A percentile compares a stretch with the other conserved stretches of the same genome.
phyloP scores from a whole-genome alignment of 1,140 invertebrate species.

The Colletes latitarsis region DNA sequence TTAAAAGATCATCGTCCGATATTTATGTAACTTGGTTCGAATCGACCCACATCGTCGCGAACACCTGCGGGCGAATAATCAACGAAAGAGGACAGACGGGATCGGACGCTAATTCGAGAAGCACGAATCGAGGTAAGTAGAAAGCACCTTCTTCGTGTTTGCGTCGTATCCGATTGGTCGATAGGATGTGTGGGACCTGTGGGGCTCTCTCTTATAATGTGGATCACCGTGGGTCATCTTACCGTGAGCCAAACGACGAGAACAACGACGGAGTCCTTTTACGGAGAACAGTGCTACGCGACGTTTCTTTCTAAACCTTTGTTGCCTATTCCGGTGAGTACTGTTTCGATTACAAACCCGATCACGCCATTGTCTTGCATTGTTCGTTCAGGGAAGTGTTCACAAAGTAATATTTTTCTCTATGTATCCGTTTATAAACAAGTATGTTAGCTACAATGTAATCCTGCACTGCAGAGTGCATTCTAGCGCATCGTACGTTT shows the following conservation, averaged over 20 bases:
- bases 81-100: conserved; percentile 28
- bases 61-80: conserved; percentile 4
- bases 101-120: conserved; percentile 11
- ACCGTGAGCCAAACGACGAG: neutral
- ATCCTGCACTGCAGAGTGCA: too few species aligned
- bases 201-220: conserved; percentile 59
- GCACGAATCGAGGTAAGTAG: conserved; percentile 45
- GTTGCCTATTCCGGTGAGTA: neutral
- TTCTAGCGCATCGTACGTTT: too few species aligned
- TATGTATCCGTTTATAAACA: too few species aligned
- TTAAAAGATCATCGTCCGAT: conserved; percentile 39
- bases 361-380: too few species aligned
- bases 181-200: conserved; percentile 50
- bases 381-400: too few species aligned
- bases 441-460: too few species aligned
- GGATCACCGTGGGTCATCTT: conserved; percentile 35
- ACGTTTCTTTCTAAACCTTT: neutral
- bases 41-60: conserved; percentile 6
- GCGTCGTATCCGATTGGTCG: conserved; percentile 56
- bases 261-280: neutral
- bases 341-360: too few species aligned
- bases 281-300: neutral
- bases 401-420: too few species aligned
- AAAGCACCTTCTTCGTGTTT: conserved; percentile 37
- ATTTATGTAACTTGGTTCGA: conserved; percentile 30